Evolutionary conservation across 1,140 invertebrate genomes (phyloP), one percentile per base, ranked within the genome.

Genomic region (Caenorhabditis briggsae): DNA sequence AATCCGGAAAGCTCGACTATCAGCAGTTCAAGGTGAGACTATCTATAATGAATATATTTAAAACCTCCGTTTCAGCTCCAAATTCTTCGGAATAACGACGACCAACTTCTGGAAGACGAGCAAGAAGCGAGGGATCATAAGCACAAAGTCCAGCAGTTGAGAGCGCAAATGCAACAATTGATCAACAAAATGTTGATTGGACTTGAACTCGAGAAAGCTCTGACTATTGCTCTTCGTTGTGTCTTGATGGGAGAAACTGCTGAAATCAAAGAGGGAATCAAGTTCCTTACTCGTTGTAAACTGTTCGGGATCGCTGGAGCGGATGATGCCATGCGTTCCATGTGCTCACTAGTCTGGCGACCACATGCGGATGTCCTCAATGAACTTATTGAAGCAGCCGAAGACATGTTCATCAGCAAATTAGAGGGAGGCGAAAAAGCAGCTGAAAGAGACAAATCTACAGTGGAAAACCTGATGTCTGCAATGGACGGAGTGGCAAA

Each of bases 201-300:
- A 14, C 2, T 23, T 5, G 70, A 78, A n/a, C 46, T 78, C 3
- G 5, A 18, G 0, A 8, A 23, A 5, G 48, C 46, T 50, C 11
- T 50, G 3, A 6, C 16, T 7, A 78, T 23, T 2, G 46, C 70
- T 11, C 5, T 78, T 12, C n/a, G 70, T 53, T 78, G 70, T 78
- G 70, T 78, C 50, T 9, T 78, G 20, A 78, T 43, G n/a, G 70
- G 70, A 9, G 70, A 78, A 8, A 53, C 70, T 20, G 70, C 70
- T 18, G 70, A 78, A 41, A 50, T 78, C 41, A 78, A 78, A 53
- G 70, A 78, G n/a, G 70, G 70, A 50, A 78, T 78, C 43, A 48
- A 53, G 18, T 78, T 78, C n/a, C 14, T 78, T 5, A 78, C 70
- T 20, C 16, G 70, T 11, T 50, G 46, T 33, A 78, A 78, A n/a